Evolutionary conservation across 1,140 invertebrate species (phyloP).

Genomic region (Drosophila orosa): DNA sequence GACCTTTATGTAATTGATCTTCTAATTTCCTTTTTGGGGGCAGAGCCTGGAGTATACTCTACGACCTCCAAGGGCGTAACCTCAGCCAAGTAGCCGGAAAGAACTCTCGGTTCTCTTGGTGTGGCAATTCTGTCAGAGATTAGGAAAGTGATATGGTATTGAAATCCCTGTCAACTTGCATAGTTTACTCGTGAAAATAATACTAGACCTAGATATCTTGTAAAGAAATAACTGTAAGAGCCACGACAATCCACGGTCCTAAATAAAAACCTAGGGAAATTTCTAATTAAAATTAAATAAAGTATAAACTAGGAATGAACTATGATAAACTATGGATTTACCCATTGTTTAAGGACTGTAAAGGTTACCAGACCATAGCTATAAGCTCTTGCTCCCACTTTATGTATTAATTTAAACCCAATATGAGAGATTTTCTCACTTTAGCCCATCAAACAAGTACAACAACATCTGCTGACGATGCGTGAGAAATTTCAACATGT

Average conservation of each 20-base stretch:
- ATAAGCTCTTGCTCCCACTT: neutral
- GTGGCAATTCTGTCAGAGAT: neutral
- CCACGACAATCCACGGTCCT: fast-evolving
- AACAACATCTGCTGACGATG: conserved; percentile 64
- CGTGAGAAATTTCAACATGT: conserved; percentile 73
- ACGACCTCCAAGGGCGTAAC: conserved; percentile 71
- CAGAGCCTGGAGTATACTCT: neutral
- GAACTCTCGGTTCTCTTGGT: neutral
- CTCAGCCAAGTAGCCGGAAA: conserved; percentile 38
- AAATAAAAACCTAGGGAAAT: neutral
- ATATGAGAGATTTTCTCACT: neutral
- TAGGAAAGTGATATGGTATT: neutral
- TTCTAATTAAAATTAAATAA: neutral
- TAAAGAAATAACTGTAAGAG: neutral
- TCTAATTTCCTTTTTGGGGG: conserved; percentile 33
- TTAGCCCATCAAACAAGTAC: neutral
- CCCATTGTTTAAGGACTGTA: no score
- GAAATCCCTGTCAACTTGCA: neutral
- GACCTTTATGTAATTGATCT: conserved; percentile 67
- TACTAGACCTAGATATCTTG: neutral
- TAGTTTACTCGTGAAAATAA: neutral
- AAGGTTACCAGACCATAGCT: neutral
- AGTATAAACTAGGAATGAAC: no score
- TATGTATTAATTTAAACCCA: no score
- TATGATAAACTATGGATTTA: neutral